Conservation (phyloP, 2,113 vertebrate genomes). For the Eptesicus fuscus region DNA sequence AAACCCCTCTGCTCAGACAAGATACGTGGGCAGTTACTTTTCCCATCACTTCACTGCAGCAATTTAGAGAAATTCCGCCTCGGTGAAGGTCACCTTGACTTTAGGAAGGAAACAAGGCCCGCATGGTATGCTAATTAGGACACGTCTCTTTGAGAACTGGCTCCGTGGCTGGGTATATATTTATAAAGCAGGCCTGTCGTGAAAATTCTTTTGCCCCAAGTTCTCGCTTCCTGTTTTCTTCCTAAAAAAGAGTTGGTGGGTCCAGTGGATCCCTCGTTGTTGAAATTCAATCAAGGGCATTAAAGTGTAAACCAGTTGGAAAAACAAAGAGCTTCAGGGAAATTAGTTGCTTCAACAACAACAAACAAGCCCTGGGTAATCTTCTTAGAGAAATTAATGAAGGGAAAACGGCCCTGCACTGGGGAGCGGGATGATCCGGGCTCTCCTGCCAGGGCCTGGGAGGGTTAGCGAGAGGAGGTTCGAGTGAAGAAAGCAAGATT, state of each 20-base stretch:
- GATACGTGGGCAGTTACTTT: neutral
- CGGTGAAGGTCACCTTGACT: constrained; percentile 74
- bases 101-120: constrained; percentile 61
- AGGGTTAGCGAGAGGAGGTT: constrained; percentile 96
- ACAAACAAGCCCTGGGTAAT: constrained; percentile 96
- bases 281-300: constrained; percentile 98
- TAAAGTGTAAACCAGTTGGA: constrained; percentile 99
- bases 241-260: constrained; percentile 85
- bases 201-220: constrained; percentile 76
- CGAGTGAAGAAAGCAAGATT: constrained; percentile 93
- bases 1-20: neutral
- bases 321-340: constrained; percentile 99
- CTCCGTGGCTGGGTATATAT: constrained; percentile 64
- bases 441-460: constrained; percentile 89
- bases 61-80: constrained; percentile 56
- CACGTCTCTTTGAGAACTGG: constrained; percentile 65
- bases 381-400: constrained; percentile 99
- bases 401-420: constrained; percentile 87
- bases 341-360: constrained; percentile 99
- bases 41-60: neutral
- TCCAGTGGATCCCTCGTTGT: constrained; percentile 92
- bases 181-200: constrained; percentile 56
- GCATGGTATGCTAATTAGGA: constrained; percentile 65
- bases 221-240: constrained; percentile 40
- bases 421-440: constrained; percentile 84